phyloP scores from a whole-genome alignment of 2,888 invertebrate species.

The Himalopsyche japonica region DNA sequence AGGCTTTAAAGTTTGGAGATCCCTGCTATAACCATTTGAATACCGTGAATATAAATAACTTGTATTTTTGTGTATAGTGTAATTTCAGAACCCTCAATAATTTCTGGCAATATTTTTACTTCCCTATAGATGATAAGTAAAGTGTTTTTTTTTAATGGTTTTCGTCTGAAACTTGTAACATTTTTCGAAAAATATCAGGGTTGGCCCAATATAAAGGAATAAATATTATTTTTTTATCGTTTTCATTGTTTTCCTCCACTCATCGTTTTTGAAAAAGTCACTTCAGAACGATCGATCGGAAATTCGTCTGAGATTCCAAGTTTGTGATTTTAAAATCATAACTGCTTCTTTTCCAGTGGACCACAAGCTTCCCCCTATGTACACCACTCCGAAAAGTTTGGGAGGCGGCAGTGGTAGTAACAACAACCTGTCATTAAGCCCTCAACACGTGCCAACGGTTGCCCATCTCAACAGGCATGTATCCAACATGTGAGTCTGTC shows the following conservation, averaged over 20 bases:
- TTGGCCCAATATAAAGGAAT: no score
- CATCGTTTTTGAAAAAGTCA: neutral
- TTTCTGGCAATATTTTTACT: no score
- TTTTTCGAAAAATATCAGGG: no score
- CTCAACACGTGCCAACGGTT: slow-evolving; percentile 29
- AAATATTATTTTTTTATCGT: neutral
- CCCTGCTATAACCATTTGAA: no score
- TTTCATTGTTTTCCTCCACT: neutral
- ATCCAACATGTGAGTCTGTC: slow-evolving; percentile 34
- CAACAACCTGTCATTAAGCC: slow-evolving; percentile 3
- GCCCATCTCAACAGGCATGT: slow-evolving; percentile 37
- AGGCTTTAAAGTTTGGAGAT: no score
- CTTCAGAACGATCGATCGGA: neutral
- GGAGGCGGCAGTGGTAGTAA: neutral
- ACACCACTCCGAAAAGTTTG: slow-evolving; percentile 5
- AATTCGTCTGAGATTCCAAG: neutral
- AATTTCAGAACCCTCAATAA: no score
- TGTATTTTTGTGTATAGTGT: no score
- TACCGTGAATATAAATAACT: no score
- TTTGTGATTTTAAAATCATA: neutral
- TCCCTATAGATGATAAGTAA: no score
- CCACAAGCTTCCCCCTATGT: slow-evolving; percentile 26
- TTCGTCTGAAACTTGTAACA: no score
- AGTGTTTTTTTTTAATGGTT: no score
- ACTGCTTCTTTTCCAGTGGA: slow-evolving; percentile 29